Evolutionary conservation across 2,113 vertebrate genomes (phyloP).

Genomic region (Microcebus jonahi): DNA sequence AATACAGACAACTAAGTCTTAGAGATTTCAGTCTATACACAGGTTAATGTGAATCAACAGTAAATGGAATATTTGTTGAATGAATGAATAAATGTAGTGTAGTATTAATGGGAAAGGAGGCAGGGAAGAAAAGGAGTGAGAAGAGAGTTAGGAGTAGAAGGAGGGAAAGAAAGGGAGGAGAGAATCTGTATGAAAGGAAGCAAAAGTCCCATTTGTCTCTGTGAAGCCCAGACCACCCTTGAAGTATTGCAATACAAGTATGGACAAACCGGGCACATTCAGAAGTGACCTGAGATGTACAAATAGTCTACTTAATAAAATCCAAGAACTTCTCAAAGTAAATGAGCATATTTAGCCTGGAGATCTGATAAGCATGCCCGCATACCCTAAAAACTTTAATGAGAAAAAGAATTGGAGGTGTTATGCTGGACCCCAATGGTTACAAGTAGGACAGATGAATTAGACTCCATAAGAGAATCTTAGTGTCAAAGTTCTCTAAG

Average conservation of each 20-base stretch:
- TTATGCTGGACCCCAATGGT: neutral
- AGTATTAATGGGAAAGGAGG: no score
- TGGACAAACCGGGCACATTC: neutral
- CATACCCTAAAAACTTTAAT: neutral
- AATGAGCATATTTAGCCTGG: neutral
- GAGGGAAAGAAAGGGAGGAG: neutral
- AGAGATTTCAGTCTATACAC: neutral
- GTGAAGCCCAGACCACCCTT: neutral
- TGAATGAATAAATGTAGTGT: neutral
- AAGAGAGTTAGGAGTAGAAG: neutral
- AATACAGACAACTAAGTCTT: neutral
- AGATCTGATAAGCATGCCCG: neutral
- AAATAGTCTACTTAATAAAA: neutral
- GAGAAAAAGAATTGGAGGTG: neutral
- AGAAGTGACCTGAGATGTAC: neutral
- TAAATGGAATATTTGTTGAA: neutral
- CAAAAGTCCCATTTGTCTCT: neutral
- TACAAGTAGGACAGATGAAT: neutral
- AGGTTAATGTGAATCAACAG: neutral
- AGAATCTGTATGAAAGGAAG: neutral
- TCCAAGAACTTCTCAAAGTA: neutral
- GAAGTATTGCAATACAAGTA: neutral
- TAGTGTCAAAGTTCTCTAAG: neutral
- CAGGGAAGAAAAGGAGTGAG: no score
- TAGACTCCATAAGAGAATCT: neutral